phyloP scores from a whole-genome alignment of 2,888 invertebrate species.

The Corythucha ciliata region DNA sequence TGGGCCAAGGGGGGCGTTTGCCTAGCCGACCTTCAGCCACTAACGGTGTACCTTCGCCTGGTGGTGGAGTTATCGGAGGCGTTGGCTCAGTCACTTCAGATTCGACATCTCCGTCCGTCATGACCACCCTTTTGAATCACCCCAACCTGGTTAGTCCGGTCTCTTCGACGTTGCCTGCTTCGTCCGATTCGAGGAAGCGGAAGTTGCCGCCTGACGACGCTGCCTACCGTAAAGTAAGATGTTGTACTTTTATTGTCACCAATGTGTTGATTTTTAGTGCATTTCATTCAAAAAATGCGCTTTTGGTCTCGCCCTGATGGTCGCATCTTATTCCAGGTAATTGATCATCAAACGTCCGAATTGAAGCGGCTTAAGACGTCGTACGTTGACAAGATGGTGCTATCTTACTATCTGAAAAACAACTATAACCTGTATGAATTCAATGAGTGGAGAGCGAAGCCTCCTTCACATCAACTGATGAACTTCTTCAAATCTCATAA shows the following conservation, averaged over 20 bases:
- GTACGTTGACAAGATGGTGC: slow-evolving; percentile 68
- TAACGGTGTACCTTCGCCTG: slow-evolving; percentile 15
- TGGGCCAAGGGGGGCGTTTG: slow-evolving; percentile 30
- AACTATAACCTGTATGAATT: slow-evolving; percentile 85
- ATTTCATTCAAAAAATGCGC: too few species aligned
- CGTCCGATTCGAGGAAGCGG: slow-evolving; percentile 20
- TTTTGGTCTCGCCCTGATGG: too few species aligned
- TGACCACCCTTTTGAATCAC: slow-evolving; percentile 20
- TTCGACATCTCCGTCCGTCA: slow-evolving; percentile 17
- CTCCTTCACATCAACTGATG: slow-evolving; percentile 46
- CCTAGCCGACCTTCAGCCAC: slow-evolving; percentile 23
- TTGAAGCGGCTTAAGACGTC: slow-evolving; percentile 40
- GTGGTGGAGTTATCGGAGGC: too few species aligned
- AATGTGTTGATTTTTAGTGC: too few species aligned
- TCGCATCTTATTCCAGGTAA: too few species aligned
- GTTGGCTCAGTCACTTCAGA: slow-evolving; percentile 6
- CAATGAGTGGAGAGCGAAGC: slow-evolving; percentile 70
- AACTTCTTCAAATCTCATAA: slow-evolving; percentile 33
- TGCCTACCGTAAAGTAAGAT: too few species aligned
- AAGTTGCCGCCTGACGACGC: slow-evolving; percentile 26
- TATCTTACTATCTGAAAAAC: slow-evolving; percentile 77
- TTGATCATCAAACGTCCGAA: too few species aligned
- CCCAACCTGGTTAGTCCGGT: slow-evolving; percentile 21
- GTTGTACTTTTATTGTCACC: too few species aligned
- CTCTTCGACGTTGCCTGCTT: not conserved